These are phyloP conservation scores for Fundulus diaphanus DNA, from an alignment of 2,797 vertebrate genomes.

Conservation along the genomic window DNA sequence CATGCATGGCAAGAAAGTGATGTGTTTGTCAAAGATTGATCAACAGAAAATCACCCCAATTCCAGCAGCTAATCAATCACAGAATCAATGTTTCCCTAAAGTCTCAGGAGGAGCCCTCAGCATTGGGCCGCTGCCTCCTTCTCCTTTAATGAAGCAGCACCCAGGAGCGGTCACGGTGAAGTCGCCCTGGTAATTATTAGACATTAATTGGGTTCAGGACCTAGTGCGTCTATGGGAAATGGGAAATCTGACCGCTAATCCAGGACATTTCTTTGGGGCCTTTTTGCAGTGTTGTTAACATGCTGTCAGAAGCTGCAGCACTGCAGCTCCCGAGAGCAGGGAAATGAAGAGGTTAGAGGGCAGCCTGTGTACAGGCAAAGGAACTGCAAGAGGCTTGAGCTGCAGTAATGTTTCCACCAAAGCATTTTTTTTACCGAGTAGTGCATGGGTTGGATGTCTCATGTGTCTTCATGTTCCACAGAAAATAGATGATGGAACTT, in stretches of 20 bases:
- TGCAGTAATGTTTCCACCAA: neutral
- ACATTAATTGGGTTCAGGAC: slow-evolving; percentile 94
- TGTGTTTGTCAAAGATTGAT: slow-evolving; percentile 17
- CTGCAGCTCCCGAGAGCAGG: slow-evolving; percentile 50
- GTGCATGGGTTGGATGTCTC: neutral
- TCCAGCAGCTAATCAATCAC: slow-evolving; percentile 46
- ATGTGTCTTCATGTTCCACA: neutral
- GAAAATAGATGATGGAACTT: neutral
- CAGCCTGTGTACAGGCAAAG: slow-evolving; percentile 33
- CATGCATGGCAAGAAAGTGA: neutral
- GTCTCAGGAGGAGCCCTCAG: slow-evolving; percentile 31
- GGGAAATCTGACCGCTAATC: slow-evolving; percentile 85
- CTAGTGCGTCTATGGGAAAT: slow-evolving; percentile 85
- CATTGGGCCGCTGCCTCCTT: slow-evolving; percentile 20
- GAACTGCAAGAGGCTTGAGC: slow-evolving; percentile 29
- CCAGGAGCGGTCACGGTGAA: slow-evolving; percentile 67
- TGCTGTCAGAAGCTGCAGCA: slow-evolving; percentile 67
- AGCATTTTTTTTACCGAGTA: slow-evolving; percentile 18
- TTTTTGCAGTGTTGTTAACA: slow-evolving; percentile 65
- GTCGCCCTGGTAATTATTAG: slow-evolving; percentile 89
- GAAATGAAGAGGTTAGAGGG: slow-evolving; percentile 62
- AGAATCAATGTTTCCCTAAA: neutral
- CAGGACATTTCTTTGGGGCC: slow-evolving; percentile 69
- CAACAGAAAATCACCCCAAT: slow-evolving; percentile 10
- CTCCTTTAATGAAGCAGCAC: slow-evolving; percentile 71